Base-by-base conservation (phyloP, 2,113 vertebrate species). In the Ciconia stormi region DNA sequence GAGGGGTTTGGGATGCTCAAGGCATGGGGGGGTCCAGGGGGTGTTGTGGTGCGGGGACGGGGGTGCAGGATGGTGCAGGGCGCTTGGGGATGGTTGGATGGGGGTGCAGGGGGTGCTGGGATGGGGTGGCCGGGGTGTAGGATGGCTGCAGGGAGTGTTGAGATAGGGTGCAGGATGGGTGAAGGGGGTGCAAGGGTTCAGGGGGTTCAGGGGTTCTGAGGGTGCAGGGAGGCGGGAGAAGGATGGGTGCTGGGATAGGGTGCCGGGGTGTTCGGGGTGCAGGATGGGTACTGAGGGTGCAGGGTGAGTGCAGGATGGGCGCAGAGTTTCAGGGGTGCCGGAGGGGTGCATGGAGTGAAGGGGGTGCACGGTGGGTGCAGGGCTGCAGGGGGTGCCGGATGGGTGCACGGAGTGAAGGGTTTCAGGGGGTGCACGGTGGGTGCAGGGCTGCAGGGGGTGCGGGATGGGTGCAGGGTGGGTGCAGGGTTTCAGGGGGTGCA, bases 61-160 rank as follows among this genome's bases (percentile, higher is more conserved):
- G 13, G 16, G 30, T 18, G 50, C 21, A 34, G 29, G 34, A 3
- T 7, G 19, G 19, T 13, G 53, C 3, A 9, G 46, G 26, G 58
- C 38, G 9, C 2, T 40, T 34, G 30, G 7, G 23, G 13, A 2
- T 59, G 66, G 8, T 13, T 50, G 36, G 4, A 16, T 38, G 38
- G 52, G 34, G 7, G 17, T 50, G 26, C 16, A 36, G 9, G 16
- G 66, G 0, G 13, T 34, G 40, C 23, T 70, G 61, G 44, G 46
- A 13, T 42, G 21, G 13, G 7, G 26, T 20, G 49, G 11, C 10
- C 0, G 1, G 1, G n/a, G 13, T 15, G n/a, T 34, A 46, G 59
- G 23, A 44, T 63, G 16, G 20, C 26, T 46, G 59, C 52, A 40
- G 42, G 16, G 53, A 9, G 50, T 27, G 11, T 26, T 18, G 26